Conservation (phyloP, 2,113 vertebrate species). For the Microtus pennsylvanicus region DNA sequence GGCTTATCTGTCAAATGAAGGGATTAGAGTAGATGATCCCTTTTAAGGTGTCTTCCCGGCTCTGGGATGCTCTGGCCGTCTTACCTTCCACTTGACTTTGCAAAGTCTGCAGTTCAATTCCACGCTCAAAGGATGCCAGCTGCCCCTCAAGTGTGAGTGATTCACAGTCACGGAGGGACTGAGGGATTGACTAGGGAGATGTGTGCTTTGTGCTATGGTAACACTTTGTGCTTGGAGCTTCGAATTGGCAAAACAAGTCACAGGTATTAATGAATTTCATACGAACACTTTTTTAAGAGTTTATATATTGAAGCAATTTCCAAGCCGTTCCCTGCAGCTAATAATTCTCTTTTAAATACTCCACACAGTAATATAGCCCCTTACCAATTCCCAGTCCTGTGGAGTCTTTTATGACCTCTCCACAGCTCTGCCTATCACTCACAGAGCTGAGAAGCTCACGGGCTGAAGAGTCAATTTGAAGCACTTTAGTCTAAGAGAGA, state of each 20-base stretch:
- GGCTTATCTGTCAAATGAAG: constrained; percentile 79
- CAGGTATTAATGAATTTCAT: constrained; percentile 51
- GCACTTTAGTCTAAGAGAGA: constrained; percentile 57
- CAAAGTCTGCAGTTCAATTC: constrained; percentile 69
- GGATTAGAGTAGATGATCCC: constrained; percentile 73
- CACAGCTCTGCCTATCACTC: constrained; percentile 28
- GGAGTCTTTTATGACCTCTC: neutral
- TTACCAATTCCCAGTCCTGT: neutral
- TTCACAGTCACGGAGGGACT: constrained; percentile 64
- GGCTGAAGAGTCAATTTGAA: constrained; percentile 55
- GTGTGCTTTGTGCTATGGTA: neutral
- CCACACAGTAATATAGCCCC: neutral
- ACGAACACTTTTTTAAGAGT: constrained; percentile 53
- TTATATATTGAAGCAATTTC: constrained; percentile 36
- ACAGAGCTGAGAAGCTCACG: neutral
- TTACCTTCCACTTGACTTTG: constrained; percentile 70
- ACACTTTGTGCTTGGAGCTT: constrained; percentile 3
- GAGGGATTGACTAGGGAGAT: neutral
- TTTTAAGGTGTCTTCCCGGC: constrained; percentile 34
- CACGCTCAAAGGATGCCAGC: constrained; percentile 55
- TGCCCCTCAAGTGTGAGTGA: constrained; percentile 50
- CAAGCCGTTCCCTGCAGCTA: neutral
- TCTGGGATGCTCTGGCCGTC: constrained; percentile 23
- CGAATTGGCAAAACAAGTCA: constrained; percentile 54
- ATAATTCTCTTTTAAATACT: constrained; percentile 68